A percentile compares a stretch with the other conserved stretches of the same genome.
Evolutionary conservation across 2,797 vertebrate species (phyloP).

Genomic region (Oophaga sylvatica): DNA sequence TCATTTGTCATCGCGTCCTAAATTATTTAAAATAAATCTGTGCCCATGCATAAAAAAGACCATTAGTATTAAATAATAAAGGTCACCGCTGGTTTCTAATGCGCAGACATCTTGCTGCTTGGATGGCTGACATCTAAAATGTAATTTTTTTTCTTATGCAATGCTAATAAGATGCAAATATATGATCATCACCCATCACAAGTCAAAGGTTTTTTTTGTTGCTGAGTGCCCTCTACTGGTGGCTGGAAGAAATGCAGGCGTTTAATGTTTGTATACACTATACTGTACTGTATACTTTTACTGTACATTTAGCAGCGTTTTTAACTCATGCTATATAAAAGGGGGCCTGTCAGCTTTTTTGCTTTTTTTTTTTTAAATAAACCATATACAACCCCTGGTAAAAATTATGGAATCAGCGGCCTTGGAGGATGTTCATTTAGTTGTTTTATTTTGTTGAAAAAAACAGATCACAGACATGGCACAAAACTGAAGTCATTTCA

Average conservation of each 20-base stretch:
- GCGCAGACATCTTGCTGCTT: slow-evolving; percentile 17
- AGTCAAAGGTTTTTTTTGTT: neutral
- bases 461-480: too few species aligned
- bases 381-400: too few species aligned
- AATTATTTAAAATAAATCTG: slow-evolving; percentile 38
- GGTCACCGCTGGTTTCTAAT: slow-evolving; percentile 28
- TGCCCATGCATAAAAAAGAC: slow-evolving; percentile 16
- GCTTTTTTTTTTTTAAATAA: too few species aligned
- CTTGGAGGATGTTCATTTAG: too few species aligned
- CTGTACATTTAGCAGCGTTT: neutral
- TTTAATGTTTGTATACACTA: neutral
- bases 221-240: neutral
- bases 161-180: slow-evolving; percentile 12
- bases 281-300: neutral
- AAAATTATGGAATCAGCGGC: too few species aligned
- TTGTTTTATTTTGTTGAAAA: too few species aligned
- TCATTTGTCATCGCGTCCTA: neutral
- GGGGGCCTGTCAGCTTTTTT: too few species aligned
- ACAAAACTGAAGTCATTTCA: too few species aligned
- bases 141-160: slow-evolving; percentile 12
- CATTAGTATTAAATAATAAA: slow-evolving; percentile 26
- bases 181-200: neutral
- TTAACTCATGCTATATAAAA: neutral
- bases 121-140: neutral
- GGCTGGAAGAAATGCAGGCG: neutral